Percentiles rank a stretch among this genome's conserved stretches.
These are phyloP conservation scores for Hedya salicella DNA, from an alignment of 2,888 invertebrate genomes.

Conservation along the genomic window DNA sequence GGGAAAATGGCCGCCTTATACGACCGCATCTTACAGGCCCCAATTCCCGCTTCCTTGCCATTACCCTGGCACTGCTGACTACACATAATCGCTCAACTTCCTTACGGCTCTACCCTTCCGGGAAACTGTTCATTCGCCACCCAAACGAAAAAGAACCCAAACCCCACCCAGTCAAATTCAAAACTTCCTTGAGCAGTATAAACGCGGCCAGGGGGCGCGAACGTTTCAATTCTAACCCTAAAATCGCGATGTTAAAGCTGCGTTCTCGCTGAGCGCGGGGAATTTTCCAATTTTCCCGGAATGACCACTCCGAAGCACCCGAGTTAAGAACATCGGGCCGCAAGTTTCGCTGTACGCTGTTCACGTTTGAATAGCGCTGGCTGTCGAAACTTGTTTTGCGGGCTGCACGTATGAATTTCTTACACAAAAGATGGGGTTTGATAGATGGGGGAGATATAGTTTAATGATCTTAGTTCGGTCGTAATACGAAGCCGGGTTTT, in stretches of 20 bases:
- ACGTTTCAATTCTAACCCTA: constrained; percentile 44
- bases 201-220: constrained; percentile 44
- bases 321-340: constrained; percentile 80
- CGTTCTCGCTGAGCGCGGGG: constrained; percentile 48
- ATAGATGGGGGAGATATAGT: constrained; percentile 82
- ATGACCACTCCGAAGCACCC: constrained; percentile 77
- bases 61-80: constrained; percentile 81
- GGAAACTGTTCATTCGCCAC: constrained; percentile 61
- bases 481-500: constrained; percentile 81
- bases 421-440: constrained; percentile 82
- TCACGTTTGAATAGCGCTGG: constrained; percentile 80
- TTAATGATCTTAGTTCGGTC: constrained; percentile 84
- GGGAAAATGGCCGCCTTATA: constrained; percentile 67
- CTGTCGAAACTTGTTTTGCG: constrained; percentile 78
- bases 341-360: constrained; percentile 80
- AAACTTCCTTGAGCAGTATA: constrained; percentile 45
- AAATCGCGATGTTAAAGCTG: constrained; percentile 27
- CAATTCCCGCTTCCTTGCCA: constrained; percentile 84
- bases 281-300: constrained; percentile 81
- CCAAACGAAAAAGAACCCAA: constrained; percentile 64
- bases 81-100: constrained; percentile 85
- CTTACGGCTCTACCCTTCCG: constrained; percentile 85
- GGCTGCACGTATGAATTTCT: constrained; percentile 79
- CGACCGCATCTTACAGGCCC: constrained; percentile 84
- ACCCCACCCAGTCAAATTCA: constrained; percentile 55